A percentile compares a stretch with the other conserved stretches of the same genome.
phyloP scores from a whole-genome alignment of 2,113 vertebrate genomes.

The Leptobrachium ailaonicum region DNA sequence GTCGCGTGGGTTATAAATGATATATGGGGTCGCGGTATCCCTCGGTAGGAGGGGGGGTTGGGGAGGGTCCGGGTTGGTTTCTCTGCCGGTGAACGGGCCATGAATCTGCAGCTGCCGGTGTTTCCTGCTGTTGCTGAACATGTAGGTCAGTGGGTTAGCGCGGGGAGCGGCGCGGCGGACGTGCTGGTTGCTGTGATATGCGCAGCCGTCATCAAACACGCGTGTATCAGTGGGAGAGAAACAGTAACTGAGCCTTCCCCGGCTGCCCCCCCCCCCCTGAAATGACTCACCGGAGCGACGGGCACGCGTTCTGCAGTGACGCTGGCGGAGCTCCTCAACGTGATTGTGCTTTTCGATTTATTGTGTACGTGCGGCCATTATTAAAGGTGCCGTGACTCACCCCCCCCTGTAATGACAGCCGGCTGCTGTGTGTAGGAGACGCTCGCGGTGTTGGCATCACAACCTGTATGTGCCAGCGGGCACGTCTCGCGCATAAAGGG shows the following conservation, averaged over 20 bases:
- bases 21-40: too few species aligned
- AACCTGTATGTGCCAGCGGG: not conserved
- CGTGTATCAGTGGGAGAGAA: not conserved
- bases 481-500: too few species aligned
- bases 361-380: not conserved
- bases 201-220: not conserved
- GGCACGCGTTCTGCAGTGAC: not conserved
- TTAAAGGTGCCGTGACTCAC: conserved; percentile 28
- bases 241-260: not conserved
- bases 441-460: not conserved
- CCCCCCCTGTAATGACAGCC: not conserved
- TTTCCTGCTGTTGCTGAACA: not conserved
- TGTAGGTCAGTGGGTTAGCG: conserved; percentile 45
- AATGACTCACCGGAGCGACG: not conserved
- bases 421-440: conserved; percentile 26
- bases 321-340: not conserved
- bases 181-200: not conserved
- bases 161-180: not conserved
- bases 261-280: not conserved
- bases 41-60: too few species aligned
- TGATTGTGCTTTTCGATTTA: not conserved
- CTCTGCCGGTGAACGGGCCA: too few species aligned
- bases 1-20: too few species aligned
- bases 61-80: too few species aligned
- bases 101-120: too few species aligned